Base-by-base conservation (phyloP, 1,140 invertebrate species). In the Macrobrachium rosenbergii region DNA sequence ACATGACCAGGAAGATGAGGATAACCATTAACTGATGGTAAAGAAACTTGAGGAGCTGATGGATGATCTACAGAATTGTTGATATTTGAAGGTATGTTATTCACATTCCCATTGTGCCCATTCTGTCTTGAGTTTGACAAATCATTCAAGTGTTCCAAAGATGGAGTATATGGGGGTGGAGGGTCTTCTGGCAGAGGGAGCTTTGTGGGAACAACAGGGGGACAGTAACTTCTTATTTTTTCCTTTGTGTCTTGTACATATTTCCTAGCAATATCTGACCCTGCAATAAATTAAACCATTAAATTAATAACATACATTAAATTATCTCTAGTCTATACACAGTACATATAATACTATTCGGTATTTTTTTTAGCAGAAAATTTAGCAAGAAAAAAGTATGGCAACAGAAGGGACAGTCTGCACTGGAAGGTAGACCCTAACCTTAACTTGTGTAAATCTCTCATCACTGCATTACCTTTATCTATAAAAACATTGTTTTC, bases 211-310 rank as follows among this genome's bases (percentile, higher is more conserved):
- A 81, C 59, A 63, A 69, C 63, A 72, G 28, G 16, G 0, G 67
- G 67, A 17, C 67, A 72, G 28, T 75, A 76, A 21, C 69, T n/a
- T n/a, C 78, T 78, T 58, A 87, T 37, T 19, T 75, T 52, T 10
- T 87, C 85, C 43, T 87, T 87, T 23, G 85, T 79, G 2, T 87
- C 78, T n/a, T 87, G 78, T 10, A 87, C 85, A 62, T 73, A 80
- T 60, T 52, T 73, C 19, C 45, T 87, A 11, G 85, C 85, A 12
- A 67, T 17, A 19, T 79, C 78, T 23, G 77, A 58, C 43, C 85
- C 85, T 80, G 45, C 5, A 80, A 80, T 23, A 43, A 23, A 23
- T 6, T 16, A 52, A 75, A 23, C 2, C 0, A 12, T 2, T 52
- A 2, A 52, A 52, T 5, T 52, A 12, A 52, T 52, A 52, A 12